Conservation (phyloP, 2,113 vertebrate genomes). For the Casuarius casuarius region DNA sequence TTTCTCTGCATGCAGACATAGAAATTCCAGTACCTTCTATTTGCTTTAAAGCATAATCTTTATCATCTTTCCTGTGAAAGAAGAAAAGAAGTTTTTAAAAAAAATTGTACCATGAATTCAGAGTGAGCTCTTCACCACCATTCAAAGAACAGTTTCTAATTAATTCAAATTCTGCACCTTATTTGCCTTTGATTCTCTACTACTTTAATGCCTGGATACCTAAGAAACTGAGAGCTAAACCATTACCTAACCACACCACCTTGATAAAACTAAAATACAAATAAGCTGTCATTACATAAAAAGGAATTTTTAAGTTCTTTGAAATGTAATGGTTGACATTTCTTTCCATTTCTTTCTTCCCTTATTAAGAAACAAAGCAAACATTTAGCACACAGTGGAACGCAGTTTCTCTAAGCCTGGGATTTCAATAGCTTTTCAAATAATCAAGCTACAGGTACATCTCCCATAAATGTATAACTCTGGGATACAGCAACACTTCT, state of each 20-base stretch:
- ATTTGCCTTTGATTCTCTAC: neutral
- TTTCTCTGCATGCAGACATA: constrained; percentile 99
- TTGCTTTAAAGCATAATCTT: constrained; percentile 99
- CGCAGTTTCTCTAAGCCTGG: neutral
- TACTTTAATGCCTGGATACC: neutral
- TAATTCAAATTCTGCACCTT: neutral
- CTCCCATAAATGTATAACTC: neutral
- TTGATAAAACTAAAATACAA: neutral
- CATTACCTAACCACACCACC: accelerated
- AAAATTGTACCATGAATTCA: constrained; percentile 18
- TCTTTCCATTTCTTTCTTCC: neutral
- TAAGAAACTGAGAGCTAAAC: neutral
- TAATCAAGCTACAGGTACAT: neutral
- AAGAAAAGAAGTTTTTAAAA: constrained; percentile 62
- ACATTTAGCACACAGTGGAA: neutral
- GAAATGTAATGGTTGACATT: neutral
- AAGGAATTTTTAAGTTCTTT: neutral
- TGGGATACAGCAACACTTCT: neutral
- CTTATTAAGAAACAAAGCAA: neutral
- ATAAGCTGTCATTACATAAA: neutral
- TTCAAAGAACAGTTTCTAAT: neutral
- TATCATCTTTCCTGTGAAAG: constrained; percentile 96
- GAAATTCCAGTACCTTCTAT: constrained; percentile 99
- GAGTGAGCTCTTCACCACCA: neutral
- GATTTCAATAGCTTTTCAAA: neutral